Conservation (phyloP, 1,140 invertebrate genomes). For the Euura saliciscinereae region DNA sequence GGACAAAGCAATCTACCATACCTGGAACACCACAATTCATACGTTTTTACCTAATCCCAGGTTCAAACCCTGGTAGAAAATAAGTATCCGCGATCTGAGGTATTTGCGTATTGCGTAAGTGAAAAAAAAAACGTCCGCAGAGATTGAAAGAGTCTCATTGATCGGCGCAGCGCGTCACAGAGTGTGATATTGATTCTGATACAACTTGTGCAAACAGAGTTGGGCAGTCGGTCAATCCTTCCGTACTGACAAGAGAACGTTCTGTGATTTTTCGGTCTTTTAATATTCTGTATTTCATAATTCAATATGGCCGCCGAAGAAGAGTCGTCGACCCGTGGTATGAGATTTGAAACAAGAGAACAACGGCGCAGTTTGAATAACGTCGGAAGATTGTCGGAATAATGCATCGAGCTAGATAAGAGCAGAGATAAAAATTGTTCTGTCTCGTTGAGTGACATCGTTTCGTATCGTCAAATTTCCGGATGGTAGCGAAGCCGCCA, state of each 20-base stretch:
- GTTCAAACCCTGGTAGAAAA: no score
- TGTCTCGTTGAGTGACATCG: no score
- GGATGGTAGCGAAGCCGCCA: conserved; percentile 33
- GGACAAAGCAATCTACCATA: conserved; percentile 85
- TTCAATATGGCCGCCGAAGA: background rate
- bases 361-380: background rate
- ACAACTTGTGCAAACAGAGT: no score
- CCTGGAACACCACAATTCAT: conserved; percentile 60
- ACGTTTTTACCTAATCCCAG: no score
- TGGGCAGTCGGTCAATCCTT: background rate
- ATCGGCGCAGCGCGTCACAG: no score
- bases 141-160: background rate
- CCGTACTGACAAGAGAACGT: no score
- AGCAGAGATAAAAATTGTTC: conserved; percentile 7
- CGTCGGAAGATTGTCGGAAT: background rate
- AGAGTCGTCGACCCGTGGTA: background rate
- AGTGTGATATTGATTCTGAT: no score
- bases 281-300: background rate
- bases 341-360: background rate
- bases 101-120: background rate
- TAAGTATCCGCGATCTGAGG: no score
- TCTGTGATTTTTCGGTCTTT: background rate
- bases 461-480: no score
- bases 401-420: background rate
- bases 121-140: background rate